phyloP scores from a whole-genome alignment of 2,113 vertebrate species.

The Aegithalos caudatus region DNA sequence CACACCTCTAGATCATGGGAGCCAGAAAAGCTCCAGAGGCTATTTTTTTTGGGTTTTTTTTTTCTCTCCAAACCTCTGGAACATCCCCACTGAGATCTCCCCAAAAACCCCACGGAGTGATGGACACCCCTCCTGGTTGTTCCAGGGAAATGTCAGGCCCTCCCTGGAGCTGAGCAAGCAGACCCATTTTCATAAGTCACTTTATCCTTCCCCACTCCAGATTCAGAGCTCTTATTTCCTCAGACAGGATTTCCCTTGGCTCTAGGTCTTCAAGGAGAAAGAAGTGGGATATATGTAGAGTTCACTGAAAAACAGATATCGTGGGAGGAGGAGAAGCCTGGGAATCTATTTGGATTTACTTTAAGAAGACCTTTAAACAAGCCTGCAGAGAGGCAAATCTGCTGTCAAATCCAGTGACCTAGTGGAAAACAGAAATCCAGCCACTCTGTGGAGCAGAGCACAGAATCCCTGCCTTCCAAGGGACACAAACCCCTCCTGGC shows the following conservation, averaged over 20 bases:
- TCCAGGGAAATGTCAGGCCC: not conserved
- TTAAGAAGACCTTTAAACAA: not conserved
- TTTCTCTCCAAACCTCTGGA: not conserved
- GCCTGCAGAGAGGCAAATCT: not conserved
- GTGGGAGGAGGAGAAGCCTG: not conserved
- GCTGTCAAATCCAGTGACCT: not conserved
- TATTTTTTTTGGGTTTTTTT: too few relatives aligned
- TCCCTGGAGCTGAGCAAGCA: not conserved
- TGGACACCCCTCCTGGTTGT: not conserved
- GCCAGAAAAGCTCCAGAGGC: not conserved
- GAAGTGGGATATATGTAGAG: not conserved
- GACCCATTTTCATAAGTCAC: not conserved
- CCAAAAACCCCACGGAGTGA: not conserved
- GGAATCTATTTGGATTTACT: not conserved
- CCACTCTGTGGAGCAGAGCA: not conserved
- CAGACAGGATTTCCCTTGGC: constrained; percentile 12
- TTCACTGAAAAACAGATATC: not conserved
- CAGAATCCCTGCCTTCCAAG: not conserved
- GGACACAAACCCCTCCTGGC: not conserved
- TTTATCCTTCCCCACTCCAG: not conserved
- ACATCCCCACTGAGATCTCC: not conserved
- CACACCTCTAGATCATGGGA: not conserved
- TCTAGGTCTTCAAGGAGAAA: constrained; percentile 9
- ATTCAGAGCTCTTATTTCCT: constrained; percentile 4
- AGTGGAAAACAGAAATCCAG: not conserved